Conservation (phyloP, 2,888 invertebrate genomes). For the Lingula anatina region DNA sequence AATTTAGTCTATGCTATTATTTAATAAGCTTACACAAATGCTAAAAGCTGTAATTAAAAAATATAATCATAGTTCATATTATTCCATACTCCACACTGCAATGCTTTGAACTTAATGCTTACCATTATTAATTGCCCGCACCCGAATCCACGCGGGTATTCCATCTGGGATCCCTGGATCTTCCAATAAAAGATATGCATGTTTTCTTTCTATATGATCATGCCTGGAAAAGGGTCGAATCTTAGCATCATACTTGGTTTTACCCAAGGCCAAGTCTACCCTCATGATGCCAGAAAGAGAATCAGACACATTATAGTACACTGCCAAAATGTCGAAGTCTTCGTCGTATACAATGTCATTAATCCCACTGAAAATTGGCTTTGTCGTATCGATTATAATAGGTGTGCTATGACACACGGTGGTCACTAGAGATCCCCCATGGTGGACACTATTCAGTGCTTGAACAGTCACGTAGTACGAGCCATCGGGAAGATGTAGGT, state of each 20-base stretch:
- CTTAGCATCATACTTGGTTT: slow-evolving; percentile 14
- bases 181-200: background rate
- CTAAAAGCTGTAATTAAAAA: no score
- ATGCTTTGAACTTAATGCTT: no score
- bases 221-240: slow-evolving; percentile 19
- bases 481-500: slow-evolving; percentile 22
- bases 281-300: slow-evolving; percentile 23
- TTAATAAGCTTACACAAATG: no score
- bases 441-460: slow-evolving; percentile 31
- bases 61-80: no score
- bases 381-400: slow-evolving; percentile 24
- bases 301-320: slow-evolving; percentile 25
- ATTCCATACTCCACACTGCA: no score
- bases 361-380: slow-evolving; percentile 27
- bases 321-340: slow-evolving; percentile 14
- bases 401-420: slow-evolving; percentile 31
- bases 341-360: slow-evolving; percentile 30
- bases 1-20: slow-evolving; percentile 29
- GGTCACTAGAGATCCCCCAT: slow-evolving; percentile 29
- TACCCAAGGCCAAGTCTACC: slow-evolving; percentile 23
- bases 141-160: slow-evolving; percentile 28
- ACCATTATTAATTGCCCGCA: slow-evolving; percentile 30
- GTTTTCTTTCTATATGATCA: background rate
- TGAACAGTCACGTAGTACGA: slow-evolving; percentile 25
- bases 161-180: slow-evolving; percentile 18